Base-by-base conservation (phyloP, 2,113 vertebrate genomes). In the Leptobrachium ailaonicum region DNA sequence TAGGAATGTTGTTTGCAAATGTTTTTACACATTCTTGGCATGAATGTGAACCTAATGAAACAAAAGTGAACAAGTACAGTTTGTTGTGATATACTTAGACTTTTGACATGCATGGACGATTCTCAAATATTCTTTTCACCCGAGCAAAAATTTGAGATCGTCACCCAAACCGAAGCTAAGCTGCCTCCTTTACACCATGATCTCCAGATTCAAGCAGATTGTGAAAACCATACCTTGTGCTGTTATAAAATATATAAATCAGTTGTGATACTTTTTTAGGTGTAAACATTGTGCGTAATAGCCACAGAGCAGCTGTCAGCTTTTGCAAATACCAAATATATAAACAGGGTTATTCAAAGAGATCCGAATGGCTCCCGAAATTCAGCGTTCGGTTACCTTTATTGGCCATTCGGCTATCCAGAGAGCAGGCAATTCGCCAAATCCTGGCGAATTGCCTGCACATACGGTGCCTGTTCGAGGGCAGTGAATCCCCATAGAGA, bases 91-190 rank as follows among this genome's bases (percentile, higher is more conserved):
- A 68, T 70, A 70, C 20, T 77, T 77, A 70, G 64, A 9, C 47
- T 54, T 56, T 32, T 54, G 75, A 66, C 50, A 45, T 44, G 66
- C 66, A 14, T 60, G 53, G 66, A 9, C 41, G n/a, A 69, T 60
- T 64, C 53, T 56, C 66, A 69, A 70, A 58, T 77, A 44, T 43
- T 45, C 4, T 68, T 60, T 58, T 69, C 53, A 60, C 53, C 67
- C 14, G 54, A 69, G 75, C 53, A 44, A 69, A 53, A 68, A 41
- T 32, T 32, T 56, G n/a, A 70, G 75, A 60, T 53, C 70, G 75
- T 68, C 75, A 77, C 66, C 66, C 66, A 70, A 69, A 77, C 66
- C 69, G 69, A 69, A 67, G n/a, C 66, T 68, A 44, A 68, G 66
- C 41, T 66, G 64, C 7, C 64, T 32, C 50, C 11, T 20, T 50